Evolutionary conservation across 2,113 vertebrate genomes (phyloP).

Genomic region (Meles meles): DNA sequence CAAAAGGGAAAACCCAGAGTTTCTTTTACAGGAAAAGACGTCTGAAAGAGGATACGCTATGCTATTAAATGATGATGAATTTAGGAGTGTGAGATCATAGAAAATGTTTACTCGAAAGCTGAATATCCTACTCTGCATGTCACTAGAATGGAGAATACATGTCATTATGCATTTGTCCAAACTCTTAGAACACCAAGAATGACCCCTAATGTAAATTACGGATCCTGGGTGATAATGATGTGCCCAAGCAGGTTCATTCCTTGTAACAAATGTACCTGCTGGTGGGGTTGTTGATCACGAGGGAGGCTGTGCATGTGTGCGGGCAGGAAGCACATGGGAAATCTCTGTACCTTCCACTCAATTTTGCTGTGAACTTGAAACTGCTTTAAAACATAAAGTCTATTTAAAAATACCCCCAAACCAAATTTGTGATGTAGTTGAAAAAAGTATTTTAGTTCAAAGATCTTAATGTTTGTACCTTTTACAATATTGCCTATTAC

Average conservation of each 20-base stretch:
- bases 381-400: neutral
- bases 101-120: neutral
- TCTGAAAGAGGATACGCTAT: neutral
- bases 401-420: neutral
- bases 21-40: neutral
- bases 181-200: neutral
- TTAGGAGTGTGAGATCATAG: neutral
- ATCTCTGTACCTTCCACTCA: neutral
- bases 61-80: neutral
- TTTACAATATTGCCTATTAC: neutral
- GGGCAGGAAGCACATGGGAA: neutral
- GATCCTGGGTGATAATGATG: neutral
- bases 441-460: neutral
- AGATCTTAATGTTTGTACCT: neutral
- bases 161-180: neutral
- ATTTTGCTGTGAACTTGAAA: neutral
- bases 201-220: rapidly evolving
- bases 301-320: rapidly evolving
- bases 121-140: neutral
- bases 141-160: too few relatives aligned
- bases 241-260: rapidly evolving
- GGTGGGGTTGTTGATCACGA: rapidly evolving
- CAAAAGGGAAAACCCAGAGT: neutral
- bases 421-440: neutral
- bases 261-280: neutral